Base-by-base conservation (phyloP, 2,113 vertebrate genomes). In the Shinisaurus crocodilurus region DNA sequence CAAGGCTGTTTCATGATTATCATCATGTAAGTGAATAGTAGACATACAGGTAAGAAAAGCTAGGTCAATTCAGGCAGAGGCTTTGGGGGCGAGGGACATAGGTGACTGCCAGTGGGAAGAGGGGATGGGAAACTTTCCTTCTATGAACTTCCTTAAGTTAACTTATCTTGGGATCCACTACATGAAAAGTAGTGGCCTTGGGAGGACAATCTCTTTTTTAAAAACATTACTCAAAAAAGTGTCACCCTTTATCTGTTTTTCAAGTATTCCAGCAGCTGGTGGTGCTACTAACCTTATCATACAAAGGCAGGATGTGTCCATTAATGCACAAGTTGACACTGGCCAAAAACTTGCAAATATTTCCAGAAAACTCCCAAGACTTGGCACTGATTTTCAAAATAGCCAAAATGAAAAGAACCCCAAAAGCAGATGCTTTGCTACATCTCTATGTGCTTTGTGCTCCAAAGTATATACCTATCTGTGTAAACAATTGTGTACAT, bases 361-460 rank as follows among this genome's bases (percentile, higher is more conserved):
- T 75, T 43, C 48, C 25, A 72, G 16, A 34, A 72, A 74, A 43
- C 45, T 20, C n/a, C 18, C 72, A 29, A 43, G 12, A 29, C 40
- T 0, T 87, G 25, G n/a, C 27, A 76, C 6, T 27, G n/a, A 29
- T 27, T 60, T 77, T 48, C 86, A 76, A 77, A 74, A 43, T 63
- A 75, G 54, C 37, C 13, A 87, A 34, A 77, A 23, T 10, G 4
- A 43, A 40, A 85, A 12, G 34, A 82, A 72, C 25, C 27, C 15
- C 48, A 48, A n/a, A 8, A 43, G 29, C 67, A 74, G 67, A 60
- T 48, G 40, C 72, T 48, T 63, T 65, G 32, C 85, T 86, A 88
- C 82, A 67, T 1, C 0, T 60, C 72, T 0, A 0, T 65, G 40
- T 1, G 0, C 29, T 92, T 85, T 0, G 0, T 87, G 82, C 85